Percentiles rank a stretch among this genome's conserved stretches.
phyloP scores from a whole-genome alignment of 2,113 vertebrate genomes.

The Charadrius vociferus region DNA sequence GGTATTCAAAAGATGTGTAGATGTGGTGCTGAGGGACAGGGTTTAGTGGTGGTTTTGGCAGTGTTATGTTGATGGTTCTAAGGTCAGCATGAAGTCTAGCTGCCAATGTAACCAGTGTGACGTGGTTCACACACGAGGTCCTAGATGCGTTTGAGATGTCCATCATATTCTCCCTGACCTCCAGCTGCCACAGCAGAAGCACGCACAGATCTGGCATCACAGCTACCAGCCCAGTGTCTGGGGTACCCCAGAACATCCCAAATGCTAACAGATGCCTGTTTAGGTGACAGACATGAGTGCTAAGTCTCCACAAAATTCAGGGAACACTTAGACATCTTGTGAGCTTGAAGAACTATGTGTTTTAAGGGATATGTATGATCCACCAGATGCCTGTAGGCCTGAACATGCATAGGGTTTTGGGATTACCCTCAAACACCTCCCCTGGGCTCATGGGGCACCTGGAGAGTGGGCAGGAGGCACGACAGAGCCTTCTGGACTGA shows the following conservation, averaged over 20 bases:
- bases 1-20: too few species aligned
- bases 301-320: not conserved
- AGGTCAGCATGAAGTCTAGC: not conserved
- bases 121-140: not conserved
- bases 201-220: not conserved
- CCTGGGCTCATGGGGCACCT: not conserved
- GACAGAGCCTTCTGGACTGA: not conserved
- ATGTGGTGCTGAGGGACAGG: too few species aligned
- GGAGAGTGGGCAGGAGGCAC: not conserved
- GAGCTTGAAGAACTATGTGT: not conserved
- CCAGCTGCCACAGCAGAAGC: not conserved
- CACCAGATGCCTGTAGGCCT: not conserved
- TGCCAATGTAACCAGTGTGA: not conserved
- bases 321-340: not conserved
- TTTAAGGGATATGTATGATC: not conserved
- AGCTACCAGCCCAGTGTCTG: not conserved
- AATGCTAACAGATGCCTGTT: not conserved
- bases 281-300: not conserved
- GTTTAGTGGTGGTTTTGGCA: too few species aligned
- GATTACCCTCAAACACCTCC: not conserved
- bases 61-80: not conserved
- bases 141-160: not conserved
- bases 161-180: not conserved
- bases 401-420: accelerated
- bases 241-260: not conserved